Evolutionary conservation across 2,888 invertebrate genomes (phyloP).

Genomic region (Clunio marinus): DNA sequence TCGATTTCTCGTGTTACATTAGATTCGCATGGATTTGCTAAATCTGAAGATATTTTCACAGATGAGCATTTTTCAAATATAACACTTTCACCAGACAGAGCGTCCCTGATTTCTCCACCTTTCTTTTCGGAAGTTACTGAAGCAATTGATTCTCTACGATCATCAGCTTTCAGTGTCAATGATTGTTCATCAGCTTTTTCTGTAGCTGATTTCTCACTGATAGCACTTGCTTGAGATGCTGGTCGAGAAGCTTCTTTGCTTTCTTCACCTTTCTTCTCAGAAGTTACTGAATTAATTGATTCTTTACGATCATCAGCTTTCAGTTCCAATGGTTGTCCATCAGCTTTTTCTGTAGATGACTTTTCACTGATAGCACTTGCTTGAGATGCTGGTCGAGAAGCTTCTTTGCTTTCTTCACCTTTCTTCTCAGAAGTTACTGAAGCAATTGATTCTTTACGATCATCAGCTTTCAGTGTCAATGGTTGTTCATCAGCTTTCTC

Average conservation of each 20-base stretch:
- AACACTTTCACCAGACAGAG: no score
- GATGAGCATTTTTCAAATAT: no score
- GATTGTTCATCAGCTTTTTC: constrained; percentile 22
- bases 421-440: constrained; percentile 19
- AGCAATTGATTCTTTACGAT: constrained; percentile 25
- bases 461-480: not conserved
- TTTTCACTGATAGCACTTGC: constrained; percentile 40
- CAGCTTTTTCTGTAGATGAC: constrained; percentile 10
- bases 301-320: constrained; percentile 15
- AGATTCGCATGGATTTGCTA: no score
- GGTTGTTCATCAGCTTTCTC: constrained; percentile 22
- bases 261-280: not conserved
- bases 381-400: constrained; percentile 40
- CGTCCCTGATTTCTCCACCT: not conserved
- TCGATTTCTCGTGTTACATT: no score
- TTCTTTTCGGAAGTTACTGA: not conserved
- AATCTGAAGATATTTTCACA: no score
- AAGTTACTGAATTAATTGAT: constrained; percentile 1
- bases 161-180: not conserved
- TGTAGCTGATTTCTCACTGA: constrained; percentile 40
- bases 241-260: constrained; percentile 40
- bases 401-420: not conserved
- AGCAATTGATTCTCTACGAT: not conserved
- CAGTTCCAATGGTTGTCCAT: constrained; percentile 7
- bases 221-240: constrained; percentile 43